Conservation (phyloP, 2,888 invertebrate species). For the Ophraella communa region DNA sequence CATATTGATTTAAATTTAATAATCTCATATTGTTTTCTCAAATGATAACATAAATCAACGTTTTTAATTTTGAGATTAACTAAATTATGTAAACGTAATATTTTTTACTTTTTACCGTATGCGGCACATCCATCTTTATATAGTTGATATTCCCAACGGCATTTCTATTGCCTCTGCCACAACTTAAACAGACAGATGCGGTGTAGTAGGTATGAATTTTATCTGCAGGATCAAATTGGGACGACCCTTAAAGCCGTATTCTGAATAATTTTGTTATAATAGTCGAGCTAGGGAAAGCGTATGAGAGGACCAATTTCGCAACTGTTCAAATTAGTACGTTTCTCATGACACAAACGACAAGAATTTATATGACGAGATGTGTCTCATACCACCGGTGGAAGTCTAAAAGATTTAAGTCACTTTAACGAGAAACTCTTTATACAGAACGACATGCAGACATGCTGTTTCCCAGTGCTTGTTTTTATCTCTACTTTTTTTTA, state of each 20-base stretch:
- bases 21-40: too few species aligned
- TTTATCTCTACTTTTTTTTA: too few species aligned
- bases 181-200: not conserved
- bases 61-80: too few species aligned
- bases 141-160: not conserved
- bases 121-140: too few species aligned
- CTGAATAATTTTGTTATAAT: slow-evolving; percentile 1
- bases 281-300: not conserved
- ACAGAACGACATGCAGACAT: not conserved
- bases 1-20: too few species aligned
- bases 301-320: not conserved
- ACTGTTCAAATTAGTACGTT: slow-evolving; percentile 18
- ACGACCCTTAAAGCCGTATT: not conserved
- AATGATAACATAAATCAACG: too few species aligned
- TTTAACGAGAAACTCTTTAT: not conserved
- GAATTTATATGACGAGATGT: slow-evolving; percentile 1
- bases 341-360: slow-evolving; percentile 12
- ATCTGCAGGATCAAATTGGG: not conserved
- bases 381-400: not conserved
- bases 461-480: too few species aligned
- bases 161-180: not conserved
- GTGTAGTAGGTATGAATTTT: not conserved
- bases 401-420: not conserved
- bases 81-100: too few species aligned
- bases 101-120: too few species aligned